Evolutionary conservation across 2,888 invertebrate species (phyloP).

Genomic region (Pherbina coryleti): DNA sequence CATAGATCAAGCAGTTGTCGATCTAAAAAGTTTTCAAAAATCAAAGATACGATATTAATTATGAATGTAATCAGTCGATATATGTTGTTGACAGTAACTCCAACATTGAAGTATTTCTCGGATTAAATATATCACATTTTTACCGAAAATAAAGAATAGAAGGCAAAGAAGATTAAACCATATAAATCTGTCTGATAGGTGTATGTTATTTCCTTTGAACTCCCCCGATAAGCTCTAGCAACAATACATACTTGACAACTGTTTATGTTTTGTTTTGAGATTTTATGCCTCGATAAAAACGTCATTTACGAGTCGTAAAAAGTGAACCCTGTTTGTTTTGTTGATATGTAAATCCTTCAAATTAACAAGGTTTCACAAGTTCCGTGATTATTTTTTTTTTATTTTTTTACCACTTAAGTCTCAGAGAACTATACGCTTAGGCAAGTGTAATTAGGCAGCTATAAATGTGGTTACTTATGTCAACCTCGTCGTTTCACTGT

Average conservation of each 20-base stretch:
- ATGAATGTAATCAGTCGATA: too few relatives aligned
- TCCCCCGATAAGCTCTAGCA: conserved; percentile 10
- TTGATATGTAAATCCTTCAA: conserved; percentile 34
- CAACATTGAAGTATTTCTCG: too few relatives aligned
- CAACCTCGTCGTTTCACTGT: background rate
- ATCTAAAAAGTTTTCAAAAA: too few relatives aligned
- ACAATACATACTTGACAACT: conserved; percentile 49
- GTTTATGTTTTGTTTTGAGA: conserved; percentile 43
- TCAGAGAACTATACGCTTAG: background rate
- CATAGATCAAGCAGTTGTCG: too few relatives aligned
- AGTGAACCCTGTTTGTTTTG: conserved; percentile 5
- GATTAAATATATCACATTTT: too few relatives aligned
- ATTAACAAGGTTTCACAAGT: conserved; percentile 24
- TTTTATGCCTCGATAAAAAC: conserved; percentile 38
- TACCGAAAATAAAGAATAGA: too few relatives aligned
- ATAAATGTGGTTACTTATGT: conserved; percentile 39
- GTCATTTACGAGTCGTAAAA: conserved; percentile 28
- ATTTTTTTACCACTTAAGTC: background rate
- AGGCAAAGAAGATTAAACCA: background rate
- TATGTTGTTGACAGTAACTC: too few relatives aligned
- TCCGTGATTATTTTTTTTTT: background rate
- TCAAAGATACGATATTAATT: too few relatives aligned
- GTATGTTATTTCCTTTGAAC: too few relatives aligned
- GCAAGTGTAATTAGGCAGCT: conserved; percentile 40
- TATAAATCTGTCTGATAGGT: background rate